Evolutionary conservation across 2,113 vertebrate species (phyloP).

Genomic region (Strix uralensis): DNA sequence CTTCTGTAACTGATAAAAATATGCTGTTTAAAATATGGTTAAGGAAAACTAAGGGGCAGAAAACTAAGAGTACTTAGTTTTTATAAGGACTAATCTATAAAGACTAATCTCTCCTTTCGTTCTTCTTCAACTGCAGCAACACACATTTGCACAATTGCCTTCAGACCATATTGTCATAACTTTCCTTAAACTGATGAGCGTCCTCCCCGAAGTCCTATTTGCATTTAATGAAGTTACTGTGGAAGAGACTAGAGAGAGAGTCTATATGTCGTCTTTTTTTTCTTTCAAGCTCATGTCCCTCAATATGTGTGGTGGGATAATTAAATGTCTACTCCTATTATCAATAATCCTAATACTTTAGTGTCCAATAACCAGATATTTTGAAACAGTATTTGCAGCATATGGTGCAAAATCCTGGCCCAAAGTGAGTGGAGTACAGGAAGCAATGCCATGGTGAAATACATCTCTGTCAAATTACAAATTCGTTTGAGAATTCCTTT

Average conservation of each 20-base stretch:
- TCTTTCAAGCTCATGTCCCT: not conserved
- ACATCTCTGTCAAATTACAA: not conserved
- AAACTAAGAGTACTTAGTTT: constrained; percentile 28
- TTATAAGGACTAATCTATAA: not conserved
- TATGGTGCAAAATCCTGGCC: not conserved
- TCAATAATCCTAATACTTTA: not conserved
- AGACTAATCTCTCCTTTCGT: not conserved
- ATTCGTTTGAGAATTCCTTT: not conserved
- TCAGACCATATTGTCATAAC: not conserved
- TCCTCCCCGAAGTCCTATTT: not conserved
- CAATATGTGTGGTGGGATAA: not conserved
- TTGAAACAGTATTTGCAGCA: not conserved
- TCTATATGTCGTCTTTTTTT: not conserved
- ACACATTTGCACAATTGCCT: not conserved
- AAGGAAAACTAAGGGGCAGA: constrained; percentile 17
- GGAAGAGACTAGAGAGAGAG: not conserved
- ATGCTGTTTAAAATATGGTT: constrained; percentile 23
- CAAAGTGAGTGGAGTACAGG: not conserved
- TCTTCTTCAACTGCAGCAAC: not conserved
- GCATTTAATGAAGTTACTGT: not conserved
- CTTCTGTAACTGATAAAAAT: constrained; percentile 45
- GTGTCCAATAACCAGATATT: not conserved
- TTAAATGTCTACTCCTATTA: not conserved
- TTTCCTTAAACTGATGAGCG: not conserved
- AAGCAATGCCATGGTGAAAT: not conserved